phyloP scores from a whole-genome alignment of 2,797 vertebrate species.

The Zalophus californianus region DNA sequence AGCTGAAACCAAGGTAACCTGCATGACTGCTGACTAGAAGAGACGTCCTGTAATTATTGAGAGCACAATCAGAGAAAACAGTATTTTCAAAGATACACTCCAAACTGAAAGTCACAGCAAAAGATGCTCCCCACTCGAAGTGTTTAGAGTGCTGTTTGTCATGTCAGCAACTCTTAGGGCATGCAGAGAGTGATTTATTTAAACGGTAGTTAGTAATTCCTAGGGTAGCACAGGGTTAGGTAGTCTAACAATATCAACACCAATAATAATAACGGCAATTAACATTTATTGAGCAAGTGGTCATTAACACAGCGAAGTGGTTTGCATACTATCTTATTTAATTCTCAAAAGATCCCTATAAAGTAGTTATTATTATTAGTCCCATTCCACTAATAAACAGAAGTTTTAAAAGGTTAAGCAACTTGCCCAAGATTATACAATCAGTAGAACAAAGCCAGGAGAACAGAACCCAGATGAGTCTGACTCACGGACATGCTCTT shows the following conservation, averaged over 20 bases:
- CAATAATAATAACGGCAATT: background rate
- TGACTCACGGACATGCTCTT: background rate
- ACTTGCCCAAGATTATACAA: background rate
- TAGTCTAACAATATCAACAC: background rate
- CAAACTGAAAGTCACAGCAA: background rate
- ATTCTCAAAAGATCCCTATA: constrained; percentile 22
- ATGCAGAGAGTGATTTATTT: background rate
- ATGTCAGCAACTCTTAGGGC: background rate
- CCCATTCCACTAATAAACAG: background rate
- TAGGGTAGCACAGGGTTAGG: background rate
- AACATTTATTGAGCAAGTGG: background rate
- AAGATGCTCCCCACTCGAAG: background rate
- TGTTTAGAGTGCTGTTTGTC: background rate
- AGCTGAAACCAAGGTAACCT: background rate
- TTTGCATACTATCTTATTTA: background rate
- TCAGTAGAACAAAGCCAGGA: background rate
- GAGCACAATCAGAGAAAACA: background rate
- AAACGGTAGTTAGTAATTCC: background rate
- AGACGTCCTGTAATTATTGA: background rate
- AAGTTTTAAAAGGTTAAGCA: background rate
- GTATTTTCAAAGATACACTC: background rate
- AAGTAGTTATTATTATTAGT: background rate
- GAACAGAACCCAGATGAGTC: background rate
- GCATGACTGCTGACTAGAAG: background rate
- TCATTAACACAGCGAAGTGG: background rate